phyloP scores from a whole-genome alignment of 2,797 vertebrate species.

The Pachyuromys duprasi region DNA sequence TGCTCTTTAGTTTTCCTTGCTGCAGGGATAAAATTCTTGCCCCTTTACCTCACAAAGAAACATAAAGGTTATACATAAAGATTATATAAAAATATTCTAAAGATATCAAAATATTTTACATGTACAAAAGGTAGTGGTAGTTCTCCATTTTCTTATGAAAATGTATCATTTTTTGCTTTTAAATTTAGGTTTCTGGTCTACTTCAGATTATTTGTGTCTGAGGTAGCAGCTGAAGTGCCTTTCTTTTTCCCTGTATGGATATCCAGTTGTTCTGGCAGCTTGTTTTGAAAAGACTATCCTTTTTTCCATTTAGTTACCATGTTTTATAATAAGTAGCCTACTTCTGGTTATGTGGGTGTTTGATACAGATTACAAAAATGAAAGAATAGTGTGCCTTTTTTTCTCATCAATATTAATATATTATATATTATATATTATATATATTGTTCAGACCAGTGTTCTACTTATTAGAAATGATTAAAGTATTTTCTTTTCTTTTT shows the following conservation, averaged over 20 bases:
- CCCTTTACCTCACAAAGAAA: background rate
- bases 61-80: background rate
- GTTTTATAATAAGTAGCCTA: background rate
- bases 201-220: background rate
- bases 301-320: background rate
- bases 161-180: background rate
- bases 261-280: background rate
- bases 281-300: background rate
- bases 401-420: background rate
- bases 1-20: background rate
- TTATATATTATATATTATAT: background rate
- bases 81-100: background rate
- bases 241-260: background rate
- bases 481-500: background rate
- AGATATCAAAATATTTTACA: background rate
- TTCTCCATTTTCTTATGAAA: background rate
- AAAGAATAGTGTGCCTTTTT: background rate
- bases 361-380: background rate
- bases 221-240: no score
- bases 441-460: background rate
- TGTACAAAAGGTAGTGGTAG: background rate
- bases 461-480: background rate
- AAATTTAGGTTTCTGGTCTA: background rate
- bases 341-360: background rate
- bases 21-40: background rate